Percentiles rank a stretch among this genome's conserved stretches.
Evolutionary conservation across 2,888 invertebrate genomes (phyloP).

Genomic region (Dasypogon diadema): DNA sequence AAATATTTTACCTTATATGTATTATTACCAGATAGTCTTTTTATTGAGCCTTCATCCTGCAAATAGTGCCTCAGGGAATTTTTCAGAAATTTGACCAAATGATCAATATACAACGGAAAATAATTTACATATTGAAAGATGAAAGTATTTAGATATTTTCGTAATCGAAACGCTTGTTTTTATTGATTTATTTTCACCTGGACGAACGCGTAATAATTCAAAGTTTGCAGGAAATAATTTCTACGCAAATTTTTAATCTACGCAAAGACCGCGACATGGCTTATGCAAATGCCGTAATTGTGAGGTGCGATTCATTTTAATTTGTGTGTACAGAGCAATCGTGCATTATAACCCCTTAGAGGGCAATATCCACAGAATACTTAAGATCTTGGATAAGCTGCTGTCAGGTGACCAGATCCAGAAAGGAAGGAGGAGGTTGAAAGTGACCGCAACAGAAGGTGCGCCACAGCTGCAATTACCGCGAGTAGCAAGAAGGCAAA

Average conservation of each 20-base stretch:
- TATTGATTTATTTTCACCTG: constrained; percentile 37
- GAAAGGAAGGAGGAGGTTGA: background rate
- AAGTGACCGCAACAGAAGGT: constrained; percentile 39
- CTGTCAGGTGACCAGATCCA: background rate
- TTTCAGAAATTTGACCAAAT: too few species aligned
- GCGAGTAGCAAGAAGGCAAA: constrained; percentile 14
- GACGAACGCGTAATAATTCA: constrained; percentile 11
- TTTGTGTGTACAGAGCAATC: constrained; percentile 32
- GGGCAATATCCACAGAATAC: constrained; percentile 1
- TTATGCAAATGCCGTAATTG: constrained; percentile 43
- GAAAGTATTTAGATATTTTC: too few species aligned
- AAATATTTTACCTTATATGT: too few species aligned
- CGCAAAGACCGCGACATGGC: background rate
- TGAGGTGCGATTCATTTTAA: constrained; percentile 30
- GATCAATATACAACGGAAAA: too few species aligned
- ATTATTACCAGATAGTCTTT: too few species aligned
- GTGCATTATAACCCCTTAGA: background rate
- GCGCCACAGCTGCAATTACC: constrained; percentile 32
- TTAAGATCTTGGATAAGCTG: constrained; percentile 28
- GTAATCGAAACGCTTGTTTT: too few species aligned
- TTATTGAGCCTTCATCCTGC: too few species aligned
- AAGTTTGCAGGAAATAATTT: constrained; percentile 20
- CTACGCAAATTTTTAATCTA: constrained; percentile 19
- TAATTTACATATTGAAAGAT: too few species aligned
- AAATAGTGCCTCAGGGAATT: too few species aligned